These are phyloP conservation scores for Cryptoblepharus egeriae DNA, from an alignment of 2,797 vertebrate genomes.

Conservation along the genomic window DNA sequence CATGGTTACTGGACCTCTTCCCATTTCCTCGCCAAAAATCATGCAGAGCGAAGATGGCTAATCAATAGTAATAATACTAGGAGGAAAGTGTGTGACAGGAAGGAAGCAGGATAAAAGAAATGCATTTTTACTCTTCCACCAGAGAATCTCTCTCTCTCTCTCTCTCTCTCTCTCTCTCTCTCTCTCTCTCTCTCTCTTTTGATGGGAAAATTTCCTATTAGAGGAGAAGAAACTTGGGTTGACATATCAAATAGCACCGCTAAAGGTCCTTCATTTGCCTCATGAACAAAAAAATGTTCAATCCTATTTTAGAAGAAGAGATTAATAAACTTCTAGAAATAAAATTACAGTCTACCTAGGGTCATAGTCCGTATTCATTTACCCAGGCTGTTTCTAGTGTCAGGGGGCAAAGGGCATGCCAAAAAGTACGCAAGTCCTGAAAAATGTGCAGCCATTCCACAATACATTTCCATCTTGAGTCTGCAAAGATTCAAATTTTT, in stretches of 20 bases:
- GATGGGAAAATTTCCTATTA: background rate
- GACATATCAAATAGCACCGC: background rate
- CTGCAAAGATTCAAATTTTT: background rate
- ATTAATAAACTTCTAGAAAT: background rate
- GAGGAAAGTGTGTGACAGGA: too few species aligned
- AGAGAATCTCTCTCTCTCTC: too few species aligned
- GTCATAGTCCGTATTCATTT: background rate
- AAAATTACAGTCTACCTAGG: background rate
- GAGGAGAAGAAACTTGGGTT: background rate
- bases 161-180: too few species aligned
- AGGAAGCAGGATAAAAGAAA: background rate
- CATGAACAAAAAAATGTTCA: background rate
- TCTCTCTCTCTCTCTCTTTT: too few species aligned
- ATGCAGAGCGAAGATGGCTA: background rate
- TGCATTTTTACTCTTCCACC: background rate
- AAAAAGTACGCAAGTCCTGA: background rate
- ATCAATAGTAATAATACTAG: too few species aligned
- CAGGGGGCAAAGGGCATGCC: background rate
- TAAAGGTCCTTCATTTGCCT: background rate
- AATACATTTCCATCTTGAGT: conserved; percentile 24
- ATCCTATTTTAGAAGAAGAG: background rate
- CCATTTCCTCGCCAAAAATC: background rate
- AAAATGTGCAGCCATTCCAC: conserved; percentile 22
- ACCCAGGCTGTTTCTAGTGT: background rate
- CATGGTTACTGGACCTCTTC: background rate